Conservation (phyloP, 2,113 vertebrate genomes). For the Clarias macrocephalus region DNA sequence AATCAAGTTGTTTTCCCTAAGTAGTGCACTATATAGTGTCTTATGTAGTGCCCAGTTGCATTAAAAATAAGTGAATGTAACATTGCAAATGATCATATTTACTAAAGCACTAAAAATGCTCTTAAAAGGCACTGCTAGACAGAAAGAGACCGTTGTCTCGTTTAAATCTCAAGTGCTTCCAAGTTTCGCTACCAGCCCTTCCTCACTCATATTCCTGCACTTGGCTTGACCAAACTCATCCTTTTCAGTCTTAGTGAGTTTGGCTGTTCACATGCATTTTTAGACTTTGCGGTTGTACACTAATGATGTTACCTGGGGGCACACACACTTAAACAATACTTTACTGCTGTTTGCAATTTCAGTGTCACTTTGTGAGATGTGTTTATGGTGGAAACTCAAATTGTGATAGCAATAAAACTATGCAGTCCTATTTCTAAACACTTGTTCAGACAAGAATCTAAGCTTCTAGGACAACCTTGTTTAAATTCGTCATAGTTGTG, state of each 20-base stretch:
- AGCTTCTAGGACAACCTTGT: background rate
- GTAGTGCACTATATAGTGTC: background rate
- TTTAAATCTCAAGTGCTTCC: background rate
- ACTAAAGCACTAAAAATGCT: background rate
- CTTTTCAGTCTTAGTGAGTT: background rate
- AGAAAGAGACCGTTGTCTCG: background rate
- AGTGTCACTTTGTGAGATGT: background rate
- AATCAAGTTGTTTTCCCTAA: background rate
- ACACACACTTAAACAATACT: background rate
- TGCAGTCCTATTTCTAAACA: background rate
- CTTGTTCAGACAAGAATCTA: background rate
- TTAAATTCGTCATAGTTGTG: background rate
- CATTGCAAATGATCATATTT: background rate
- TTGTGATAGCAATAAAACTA: background rate
- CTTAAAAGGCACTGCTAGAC: background rate
- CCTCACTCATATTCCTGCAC: background rate
- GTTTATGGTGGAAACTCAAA: background rate
- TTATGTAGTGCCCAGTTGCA: background rate
- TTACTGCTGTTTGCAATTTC: background rate
- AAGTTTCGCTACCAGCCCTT: background rate
- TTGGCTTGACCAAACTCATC: background rate
- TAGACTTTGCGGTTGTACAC: background rate
- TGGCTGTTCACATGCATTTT: background rate
- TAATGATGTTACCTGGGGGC: conserved; percentile 7
- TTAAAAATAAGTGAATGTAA: background rate